Percentiles rank a stretch among this genome's conserved stretches.
Conservation (phyloP, 2,888 invertebrate genomes). For the Holacanthella duospinosa region DNA sequence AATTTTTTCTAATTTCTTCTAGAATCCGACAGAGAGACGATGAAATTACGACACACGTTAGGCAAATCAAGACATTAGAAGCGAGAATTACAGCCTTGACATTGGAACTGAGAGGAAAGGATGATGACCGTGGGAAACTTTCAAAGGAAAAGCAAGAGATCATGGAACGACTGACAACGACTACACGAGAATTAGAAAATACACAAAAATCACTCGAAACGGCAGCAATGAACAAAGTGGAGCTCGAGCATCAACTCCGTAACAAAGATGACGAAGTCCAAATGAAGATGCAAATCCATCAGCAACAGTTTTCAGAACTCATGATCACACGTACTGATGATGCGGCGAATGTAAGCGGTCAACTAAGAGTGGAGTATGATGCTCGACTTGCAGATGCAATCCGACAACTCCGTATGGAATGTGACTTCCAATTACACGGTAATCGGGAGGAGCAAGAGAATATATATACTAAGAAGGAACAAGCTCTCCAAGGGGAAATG, state of each 20-base stretch:
- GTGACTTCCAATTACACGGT: constrained; percentile 75
- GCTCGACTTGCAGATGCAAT: constrained; percentile 80
- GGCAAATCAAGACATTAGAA: not conserved
- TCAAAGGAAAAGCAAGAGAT: not conserved
- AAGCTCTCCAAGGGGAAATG: not conserved
- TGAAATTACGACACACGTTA: not conserved
- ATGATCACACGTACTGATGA: constrained; percentile 67
- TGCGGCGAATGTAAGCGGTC: constrained; percentile 84
- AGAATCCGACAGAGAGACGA: not conserved
- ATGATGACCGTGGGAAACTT: not conserved
- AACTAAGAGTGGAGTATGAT: constrained; percentile 82
- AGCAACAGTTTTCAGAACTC: constrained; percentile 80
- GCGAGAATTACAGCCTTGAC: not conserved
- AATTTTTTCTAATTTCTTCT: not conserved
- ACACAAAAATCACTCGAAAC: not conserved
- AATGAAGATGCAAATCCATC: constrained; percentile 41
- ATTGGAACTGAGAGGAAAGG: not conserved
- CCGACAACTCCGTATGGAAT: constrained; percentile 81
- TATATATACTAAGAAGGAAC: constrained; percentile 64
- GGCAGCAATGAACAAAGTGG: not conserved
- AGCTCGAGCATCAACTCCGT: not conserved
- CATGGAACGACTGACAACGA: not conserved
- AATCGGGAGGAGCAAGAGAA: constrained; percentile 84
- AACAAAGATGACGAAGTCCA: not conserved
- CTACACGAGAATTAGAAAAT: not conserved